Evolutionary conservation across 2,113 vertebrate genomes (phyloP), one percentile per base, ranked within the genome.

Genomic region (Ifrita kowaldi): DNA sequence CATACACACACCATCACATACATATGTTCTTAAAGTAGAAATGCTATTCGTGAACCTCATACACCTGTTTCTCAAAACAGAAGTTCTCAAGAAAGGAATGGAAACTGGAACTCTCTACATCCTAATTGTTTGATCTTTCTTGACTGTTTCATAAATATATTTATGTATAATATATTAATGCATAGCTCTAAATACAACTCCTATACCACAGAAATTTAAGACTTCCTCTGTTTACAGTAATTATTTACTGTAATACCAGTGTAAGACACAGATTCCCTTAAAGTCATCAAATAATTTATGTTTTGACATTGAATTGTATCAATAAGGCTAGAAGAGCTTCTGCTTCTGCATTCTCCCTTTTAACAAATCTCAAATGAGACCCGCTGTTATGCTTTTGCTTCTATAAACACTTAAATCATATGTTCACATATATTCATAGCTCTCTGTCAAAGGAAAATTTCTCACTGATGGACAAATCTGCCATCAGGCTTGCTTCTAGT

Each of bases 121-220:
- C 13, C 19, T 50, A 85, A 42, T 41, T 93, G 44, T 87, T 97
- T 94, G 56, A 94, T 83, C 64, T 95, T 95, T 96, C 84, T 92
- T 91, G 81, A 55, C 94, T 87, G 20, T 94, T 97, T 96, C 82
- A 82, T 94, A 96, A 96, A 87, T 73, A 91, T 80, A 62, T 64
- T 67, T 65, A 13, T 68, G 35, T 46, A 49, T 55, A 55, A 28
- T 24, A 26, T n/a, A 42, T n/a, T 35, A 57, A 49, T 53, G 18
- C 11, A 27, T 93, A 87, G 53, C 13, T 96, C 77, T 95, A 97
- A 89, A 93, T 95, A 44, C 53, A 92, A 73, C 49, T 96, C 75
- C 89, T 63, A 96, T 69, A 57, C 52, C 46, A 75, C 30, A 68
- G 8, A 90, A 93, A 91, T 18, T 5, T 93, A 90, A 88, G 87